Percentiles rank a stretch among this genome's conserved stretches.
phyloP scores from a whole-genome alignment of 2,113 vertebrate genomes.

The Bungarus multicinctus region DNA sequence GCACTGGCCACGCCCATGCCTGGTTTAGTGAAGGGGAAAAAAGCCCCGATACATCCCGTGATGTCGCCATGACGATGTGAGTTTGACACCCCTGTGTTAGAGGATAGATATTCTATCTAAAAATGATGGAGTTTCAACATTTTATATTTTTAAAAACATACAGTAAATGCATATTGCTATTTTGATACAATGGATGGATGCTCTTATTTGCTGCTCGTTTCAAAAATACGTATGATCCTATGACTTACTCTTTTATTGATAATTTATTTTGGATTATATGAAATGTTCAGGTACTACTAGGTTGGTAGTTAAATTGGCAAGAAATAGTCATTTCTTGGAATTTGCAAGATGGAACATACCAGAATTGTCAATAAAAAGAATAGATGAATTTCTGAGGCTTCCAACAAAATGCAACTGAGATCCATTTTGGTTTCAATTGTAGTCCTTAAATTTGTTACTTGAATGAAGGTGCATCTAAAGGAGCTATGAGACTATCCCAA shows the following conservation, averaged over 20 bases:
- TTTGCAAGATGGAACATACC: neutral
- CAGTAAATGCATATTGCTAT: neutral
- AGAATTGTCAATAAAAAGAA: neutral
- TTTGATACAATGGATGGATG: neutral
- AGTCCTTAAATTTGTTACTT: neutral
- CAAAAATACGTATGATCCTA: neutral
- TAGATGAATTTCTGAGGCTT: neutral
- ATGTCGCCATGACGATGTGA: too few relatives aligned
- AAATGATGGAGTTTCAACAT: neutral
- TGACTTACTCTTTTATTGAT: neutral
- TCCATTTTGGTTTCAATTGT: neutral
- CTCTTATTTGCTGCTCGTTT: neutral
- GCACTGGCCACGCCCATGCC: too few relatives aligned
- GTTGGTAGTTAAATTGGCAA: neutral
- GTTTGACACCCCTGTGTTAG: neutral
- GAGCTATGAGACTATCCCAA: neutral
- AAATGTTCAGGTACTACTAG: neutral
- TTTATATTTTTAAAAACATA: neutral
- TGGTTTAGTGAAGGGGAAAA: too few relatives aligned
- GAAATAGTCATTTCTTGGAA: neutral
- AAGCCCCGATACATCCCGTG: too few relatives aligned
- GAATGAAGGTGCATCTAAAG: neutral
- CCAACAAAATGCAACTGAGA: neutral
- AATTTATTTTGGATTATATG: neutral
- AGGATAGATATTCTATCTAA: neutral